Conservation (phyloP, 2,888 invertebrate genomes). For the Drosophila kuntzei region DNA sequence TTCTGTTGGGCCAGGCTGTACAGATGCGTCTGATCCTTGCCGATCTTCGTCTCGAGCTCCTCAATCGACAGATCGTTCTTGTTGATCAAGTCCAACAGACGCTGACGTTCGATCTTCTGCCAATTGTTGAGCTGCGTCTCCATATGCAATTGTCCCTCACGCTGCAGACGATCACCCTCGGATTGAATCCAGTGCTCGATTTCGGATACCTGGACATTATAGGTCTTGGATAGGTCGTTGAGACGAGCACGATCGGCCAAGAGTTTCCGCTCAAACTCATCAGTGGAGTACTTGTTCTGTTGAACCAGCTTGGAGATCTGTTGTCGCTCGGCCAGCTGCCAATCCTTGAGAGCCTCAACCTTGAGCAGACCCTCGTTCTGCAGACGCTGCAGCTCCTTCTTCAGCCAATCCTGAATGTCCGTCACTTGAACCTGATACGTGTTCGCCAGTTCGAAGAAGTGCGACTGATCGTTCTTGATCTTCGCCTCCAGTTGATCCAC, state of each 20-base stretch:
- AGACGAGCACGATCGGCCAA: constrained; percentile 80
- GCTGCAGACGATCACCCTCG: constrained; percentile 81
- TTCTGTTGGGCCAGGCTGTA: constrained; percentile 82
- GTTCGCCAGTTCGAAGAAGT: constrained; percentile 80
- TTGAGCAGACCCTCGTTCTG: constrained; percentile 82
- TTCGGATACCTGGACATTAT: constrained; percentile 82
- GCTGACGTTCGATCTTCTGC: constrained; percentile 83
- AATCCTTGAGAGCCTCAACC: constrained; percentile 81
- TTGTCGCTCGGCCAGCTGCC: constrained; percentile 81
- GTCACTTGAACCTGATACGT: constrained; percentile 82
- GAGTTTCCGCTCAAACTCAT: constrained; percentile 80
- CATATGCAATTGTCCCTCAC: constrained; percentile 76
- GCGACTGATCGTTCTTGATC: constrained; percentile 80
- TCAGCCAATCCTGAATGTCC: constrained; percentile 84
- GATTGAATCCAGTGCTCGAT: constrained; percentile 83
- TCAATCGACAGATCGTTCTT: constrained; percentile 82
- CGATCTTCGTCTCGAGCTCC: constrained; percentile 79
- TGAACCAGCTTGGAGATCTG: constrained; percentile 78
- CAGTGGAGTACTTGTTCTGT: constrained; percentile 82
- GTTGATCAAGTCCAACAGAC: constrained; percentile 74
- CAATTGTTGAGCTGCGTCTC: constrained; percentile 82
- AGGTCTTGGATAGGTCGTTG: constrained; percentile 76
- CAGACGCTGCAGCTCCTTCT: constrained; percentile 79
- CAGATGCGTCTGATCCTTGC: constrained; percentile 80
- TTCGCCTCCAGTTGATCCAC: constrained; percentile 82